Evolutionary conservation across 1,140 invertebrate genomes (phyloP).

Genomic region (Zaprionus kolodkinae): DNA sequence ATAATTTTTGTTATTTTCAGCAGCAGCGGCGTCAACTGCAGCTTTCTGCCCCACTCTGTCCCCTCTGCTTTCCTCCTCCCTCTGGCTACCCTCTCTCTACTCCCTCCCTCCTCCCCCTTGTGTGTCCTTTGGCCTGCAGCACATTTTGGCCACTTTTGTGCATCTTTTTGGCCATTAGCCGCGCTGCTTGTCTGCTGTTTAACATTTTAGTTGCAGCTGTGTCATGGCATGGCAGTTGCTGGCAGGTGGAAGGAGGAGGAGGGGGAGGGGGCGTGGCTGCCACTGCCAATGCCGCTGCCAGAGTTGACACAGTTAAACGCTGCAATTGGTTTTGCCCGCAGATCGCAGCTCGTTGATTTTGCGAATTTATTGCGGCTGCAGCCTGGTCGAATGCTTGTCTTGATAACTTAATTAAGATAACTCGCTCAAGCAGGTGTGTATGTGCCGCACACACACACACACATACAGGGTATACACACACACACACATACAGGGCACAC

Average conservation of each 20-base stretch:
- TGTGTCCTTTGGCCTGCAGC: conserved; percentile 48
- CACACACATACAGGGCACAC: conserved; percentile 2
- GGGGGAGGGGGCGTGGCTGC: background rate
- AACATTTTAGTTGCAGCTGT: conserved; percentile 61
- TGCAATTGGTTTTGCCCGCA: conserved; percentile 5
- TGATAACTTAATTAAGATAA: conserved; percentile 71
- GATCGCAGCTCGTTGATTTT: conserved; percentile 60
- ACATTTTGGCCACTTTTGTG: conserved; percentile 58
- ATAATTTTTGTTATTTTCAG: conserved; percentile 74
- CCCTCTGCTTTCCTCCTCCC: no score
- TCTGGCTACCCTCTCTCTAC: no score
- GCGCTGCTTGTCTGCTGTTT: conserved; percentile 52
- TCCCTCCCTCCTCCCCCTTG: no score
- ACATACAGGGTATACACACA: background rate
- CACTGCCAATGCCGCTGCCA: conserved; percentile 29
- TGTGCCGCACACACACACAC: conserved; percentile 6
- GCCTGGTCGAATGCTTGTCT: conserved; percentile 50
- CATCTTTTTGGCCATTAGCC: conserved; percentile 74
- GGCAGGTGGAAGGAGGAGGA: no score
- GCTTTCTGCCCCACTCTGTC: background rate
- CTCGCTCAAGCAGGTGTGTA: conserved; percentile 16
- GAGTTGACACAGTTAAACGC: conserved; percentile 75
- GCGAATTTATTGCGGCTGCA: conserved; percentile 67
- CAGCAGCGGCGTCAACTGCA: conserved; percentile 23
- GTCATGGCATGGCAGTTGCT: background rate